Percentiles rank a stretch among this genome's conserved stretches.
Evolutionary conservation across 1,140 invertebrate genomes (phyloP).

Genomic region (Stegodyphus mimosarum): DNA sequence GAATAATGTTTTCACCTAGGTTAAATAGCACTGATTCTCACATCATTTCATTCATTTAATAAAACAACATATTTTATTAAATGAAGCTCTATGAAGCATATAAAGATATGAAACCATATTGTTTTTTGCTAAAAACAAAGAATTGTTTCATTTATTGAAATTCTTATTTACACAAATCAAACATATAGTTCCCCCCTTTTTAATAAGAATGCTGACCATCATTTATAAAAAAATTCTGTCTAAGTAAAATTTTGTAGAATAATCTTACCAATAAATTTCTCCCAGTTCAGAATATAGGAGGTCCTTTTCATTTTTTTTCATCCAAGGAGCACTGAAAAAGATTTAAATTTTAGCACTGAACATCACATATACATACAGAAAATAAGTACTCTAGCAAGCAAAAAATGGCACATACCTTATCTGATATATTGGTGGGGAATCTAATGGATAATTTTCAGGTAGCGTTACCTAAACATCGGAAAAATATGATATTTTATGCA

Average conservation of each 20-base stretch:
- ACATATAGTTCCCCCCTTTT: too few species aligned
- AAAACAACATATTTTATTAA: too few species aligned
- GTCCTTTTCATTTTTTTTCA: slow-evolving; percentile 73
- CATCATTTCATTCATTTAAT: too few species aligned
- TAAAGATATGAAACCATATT: too few species aligned
- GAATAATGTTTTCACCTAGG: too few species aligned
- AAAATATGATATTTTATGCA: background rate
- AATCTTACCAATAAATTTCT: slow-evolving; percentile 77
- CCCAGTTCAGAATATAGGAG: slow-evolving; percentile 73
- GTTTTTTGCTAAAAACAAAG: too few species aligned
- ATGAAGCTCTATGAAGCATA: too few species aligned
- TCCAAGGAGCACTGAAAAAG: slow-evolving; percentile 78
- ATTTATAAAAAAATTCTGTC: too few species aligned
- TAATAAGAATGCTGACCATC: too few species aligned
- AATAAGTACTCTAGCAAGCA: background rate
- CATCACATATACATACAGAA: background rate
- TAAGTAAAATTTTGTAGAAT: slow-evolving; percentile 32
- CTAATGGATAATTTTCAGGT: slow-evolving; percentile 75
- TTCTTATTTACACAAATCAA: too few species aligned
- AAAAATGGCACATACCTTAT: slow-evolving; percentile 25
- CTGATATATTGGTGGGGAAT: slow-evolving; percentile 73
- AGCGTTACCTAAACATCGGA: slow-evolving; percentile 73
- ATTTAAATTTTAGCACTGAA: background rate
- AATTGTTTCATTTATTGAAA: too few species aligned
- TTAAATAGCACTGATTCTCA: too few species aligned